Evolutionary conservation across 2,113 vertebrate genomes (phyloP).

Genomic region (Sprattus sprattus): DNA sequence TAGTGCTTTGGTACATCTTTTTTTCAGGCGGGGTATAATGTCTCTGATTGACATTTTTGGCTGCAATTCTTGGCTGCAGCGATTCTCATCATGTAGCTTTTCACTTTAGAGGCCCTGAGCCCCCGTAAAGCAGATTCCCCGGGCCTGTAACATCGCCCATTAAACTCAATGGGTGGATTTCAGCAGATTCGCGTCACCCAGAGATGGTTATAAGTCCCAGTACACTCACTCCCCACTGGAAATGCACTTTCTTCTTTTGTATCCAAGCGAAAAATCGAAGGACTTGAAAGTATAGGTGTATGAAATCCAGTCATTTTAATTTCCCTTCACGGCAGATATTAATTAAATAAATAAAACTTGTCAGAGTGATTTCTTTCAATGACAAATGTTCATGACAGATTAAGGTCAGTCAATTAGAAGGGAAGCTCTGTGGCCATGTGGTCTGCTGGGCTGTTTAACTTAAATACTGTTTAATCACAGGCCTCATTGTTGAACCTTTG

Average conservation of each 20-base stretch:
- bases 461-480: background rate
- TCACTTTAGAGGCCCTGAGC: constrained; percentile 10
- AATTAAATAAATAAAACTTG: constrained; percentile 33
- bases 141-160: constrained; percentile 9
- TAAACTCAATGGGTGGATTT: constrained; percentile 12
- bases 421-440: background rate
- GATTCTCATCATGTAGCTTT: background rate
- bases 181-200: constrained; percentile 16
- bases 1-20: background rate
- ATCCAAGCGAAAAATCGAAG: background rate
- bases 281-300: background rate
- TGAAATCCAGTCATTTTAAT: background rate
- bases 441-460: background rate
- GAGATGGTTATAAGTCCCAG: background rate
- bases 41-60: constrained; percentile 14
- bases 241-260: background rate
- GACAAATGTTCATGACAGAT: constrained; percentile 36
- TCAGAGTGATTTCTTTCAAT: constrained; percentile 14
- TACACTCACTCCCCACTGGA: background rate
- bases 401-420: constrained; percentile 37
- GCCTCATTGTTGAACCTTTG: background rate
- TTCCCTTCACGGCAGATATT: background rate
- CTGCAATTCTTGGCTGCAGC: constrained; percentile 8
- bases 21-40: background rate
- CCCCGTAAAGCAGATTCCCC: constrained; percentile 5